Base-by-base conservation (phyloP, 2,113 vertebrate genomes). In the Odontesthes bonariensis region DNA sequence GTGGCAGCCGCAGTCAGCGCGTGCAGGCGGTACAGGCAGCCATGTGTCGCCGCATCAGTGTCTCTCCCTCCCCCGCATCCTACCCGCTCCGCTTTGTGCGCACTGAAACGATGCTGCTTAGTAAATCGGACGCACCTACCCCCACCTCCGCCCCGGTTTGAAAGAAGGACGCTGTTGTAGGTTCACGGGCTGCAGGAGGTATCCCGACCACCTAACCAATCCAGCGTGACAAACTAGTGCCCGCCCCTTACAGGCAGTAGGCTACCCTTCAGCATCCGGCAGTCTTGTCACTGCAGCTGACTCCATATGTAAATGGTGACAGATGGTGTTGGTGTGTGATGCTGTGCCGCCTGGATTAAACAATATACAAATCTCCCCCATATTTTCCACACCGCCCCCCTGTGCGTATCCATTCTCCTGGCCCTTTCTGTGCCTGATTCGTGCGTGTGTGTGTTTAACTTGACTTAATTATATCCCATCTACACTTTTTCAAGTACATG, bases 241-340 rank as follows among this genome's bases (percentile, higher is more conserved):
- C 58, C 65, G 33, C 33, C 69, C 12, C 14, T 27, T 1, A 1
- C 4, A 17, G 3, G 17, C 72, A 23, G 58, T 59, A 17, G n/a
- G n/a, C n/a, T n/a, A 27, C 31, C 22, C 51, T 12, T 49, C 44
- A 51, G 42, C 42, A 27, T 42, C 64, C 69, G 10, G 57, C 69
- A 20, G 52, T 19, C 59, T 35, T 16, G 51, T 14, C n/a, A 44
- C 46, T 5, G 60, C 70, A 47, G 60, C 64, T 69, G 78, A 84
- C 77, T 81, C 66, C 69, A 59, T 63, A 81, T 79, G 68, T 82
- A 77, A 82, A 63, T 60, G 65, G 79, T 77, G 88, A 88, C 93
- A 94, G 93, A 93, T 94, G 92, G 92, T 74, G 91, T 75, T 77
- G 73, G 65, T 83, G 86, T 89, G 85, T 84, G 79, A 84, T 61